Evolutionary conservation across 2,797 vertebrate species (phyloP).

Genomic region (Sparidentex hasta): DNA sequence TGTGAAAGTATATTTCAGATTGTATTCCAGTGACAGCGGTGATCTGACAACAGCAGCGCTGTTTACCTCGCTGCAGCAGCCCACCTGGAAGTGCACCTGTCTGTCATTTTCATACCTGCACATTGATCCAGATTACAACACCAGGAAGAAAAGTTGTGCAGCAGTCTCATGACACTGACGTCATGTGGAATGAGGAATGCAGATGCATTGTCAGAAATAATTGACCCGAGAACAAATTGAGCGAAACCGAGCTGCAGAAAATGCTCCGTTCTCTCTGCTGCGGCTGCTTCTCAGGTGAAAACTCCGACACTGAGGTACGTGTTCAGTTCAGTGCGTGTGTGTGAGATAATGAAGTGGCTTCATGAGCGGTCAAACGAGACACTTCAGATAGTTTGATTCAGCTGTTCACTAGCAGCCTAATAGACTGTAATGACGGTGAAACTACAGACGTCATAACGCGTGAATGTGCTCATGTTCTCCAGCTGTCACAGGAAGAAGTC

Average conservation of each 20-base stretch:
- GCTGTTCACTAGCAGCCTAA: background rate
- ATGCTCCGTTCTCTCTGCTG: constrained; percentile 77
- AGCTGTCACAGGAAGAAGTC: background rate
- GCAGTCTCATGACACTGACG: constrained; percentile 76
- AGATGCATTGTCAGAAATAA: constrained; percentile 59
- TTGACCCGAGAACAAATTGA: constrained; percentile 68
- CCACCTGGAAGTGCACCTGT: constrained; percentile 55
- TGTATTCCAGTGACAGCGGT: accelerated
- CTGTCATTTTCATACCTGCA: background rate
- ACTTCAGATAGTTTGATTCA: background rate
- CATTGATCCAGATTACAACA: constrained; percentile 4
- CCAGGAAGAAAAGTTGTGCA: constrained; percentile 54
- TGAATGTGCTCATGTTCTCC: background rate
- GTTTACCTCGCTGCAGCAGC: background rate
- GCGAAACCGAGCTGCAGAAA: constrained; percentile 39
- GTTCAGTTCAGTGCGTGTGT: background rate
- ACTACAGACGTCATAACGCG: background rate
- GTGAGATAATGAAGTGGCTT: background rate
- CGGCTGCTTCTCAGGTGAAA: constrained; percentile 60
- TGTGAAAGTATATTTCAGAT: accelerated
- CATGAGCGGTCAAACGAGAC: background rate
- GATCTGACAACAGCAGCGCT: no score
- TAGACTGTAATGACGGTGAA: no score
- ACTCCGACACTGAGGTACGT: constrained; percentile 73
- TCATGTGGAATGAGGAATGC: constrained; percentile 63